Conservation (phyloP, 2,888 invertebrate genomes). For the Cerceris ruficornis region DNA sequence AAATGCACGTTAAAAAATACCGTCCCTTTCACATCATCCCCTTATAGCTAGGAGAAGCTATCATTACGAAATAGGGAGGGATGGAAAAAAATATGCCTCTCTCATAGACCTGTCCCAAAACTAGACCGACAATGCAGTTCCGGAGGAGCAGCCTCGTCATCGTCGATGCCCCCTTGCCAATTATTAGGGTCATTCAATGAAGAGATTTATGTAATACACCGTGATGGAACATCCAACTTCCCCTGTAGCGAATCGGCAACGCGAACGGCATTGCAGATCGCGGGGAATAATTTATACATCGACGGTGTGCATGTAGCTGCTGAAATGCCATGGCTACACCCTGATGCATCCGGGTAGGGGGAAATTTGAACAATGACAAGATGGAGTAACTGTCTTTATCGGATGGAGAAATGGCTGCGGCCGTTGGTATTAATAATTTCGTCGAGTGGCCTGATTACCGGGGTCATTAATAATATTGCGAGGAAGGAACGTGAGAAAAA, state of each 20-base stretch:
- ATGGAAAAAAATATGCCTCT: conserved; percentile 42
- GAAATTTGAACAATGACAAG: neutral
- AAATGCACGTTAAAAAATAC: too few species aligned
- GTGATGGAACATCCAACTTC: conserved; percentile 59
- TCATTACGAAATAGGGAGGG: neutral
- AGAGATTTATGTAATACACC: conserved; percentile 68
- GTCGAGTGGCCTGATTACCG: neutral
- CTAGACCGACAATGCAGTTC: conserved; percentile 38
- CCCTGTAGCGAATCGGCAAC: conserved; percentile 9
- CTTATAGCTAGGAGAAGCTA: neutral
- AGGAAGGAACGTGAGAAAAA: too few species aligned
- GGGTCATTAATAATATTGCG: too few species aligned
- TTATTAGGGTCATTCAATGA: conserved; percentile 69
- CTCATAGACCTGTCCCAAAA: conserved; percentile 43
- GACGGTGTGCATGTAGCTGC: conserved; percentile 4
- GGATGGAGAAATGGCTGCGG: neutral
- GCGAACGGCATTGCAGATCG: conserved; percentile 51
- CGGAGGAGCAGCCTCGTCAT: conserved; percentile 33
- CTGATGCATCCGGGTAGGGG: neutral
- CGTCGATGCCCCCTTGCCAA: conserved; percentile 45
- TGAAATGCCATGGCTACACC: neutral
- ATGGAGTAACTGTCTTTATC: neutral
- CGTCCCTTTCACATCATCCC: too few species aligned
- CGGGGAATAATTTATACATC: conserved; percentile 56
- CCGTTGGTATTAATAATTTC: neutral